Evolutionary conservation across 2,888 invertebrate species (phyloP), one percentile per base, ranked within the genome.

Genomic region (Sepioteuthis lessoniana): DNA sequence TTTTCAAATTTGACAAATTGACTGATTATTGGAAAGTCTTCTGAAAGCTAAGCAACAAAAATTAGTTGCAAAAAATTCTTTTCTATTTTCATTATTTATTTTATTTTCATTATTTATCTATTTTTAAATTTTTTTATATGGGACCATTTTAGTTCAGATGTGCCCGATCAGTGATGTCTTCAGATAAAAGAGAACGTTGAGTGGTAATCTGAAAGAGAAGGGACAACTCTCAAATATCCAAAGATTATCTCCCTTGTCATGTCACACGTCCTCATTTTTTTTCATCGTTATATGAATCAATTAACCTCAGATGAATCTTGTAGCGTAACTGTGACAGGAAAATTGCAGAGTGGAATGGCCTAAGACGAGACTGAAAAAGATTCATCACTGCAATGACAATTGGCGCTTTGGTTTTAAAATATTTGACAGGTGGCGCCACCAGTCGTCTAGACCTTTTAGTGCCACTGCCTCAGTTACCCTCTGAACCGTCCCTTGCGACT

Each of bases 391-490:
- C 76, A 76, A 76, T 13, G n/a, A n/a, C 76, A 76, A 76, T 76
- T 76, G n/a, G 76, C n/a, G 76, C n/a, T 76, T 76, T 19, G 76
- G n/a, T 10, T 76, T 35, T 76, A 76, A 76, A 76, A 76, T 35
- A 76, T 76, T 76, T 76, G 76, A 76, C 76, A 76, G 76, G 76
- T 76, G 76, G 76, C 76, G 76, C 76, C 76, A 76, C 76, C 35
- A 76, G n/a, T n/a, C 2, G 76, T 76, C 76, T 76, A 76, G 76
- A 76, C 76, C 76, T 76, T 55, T 76, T 35, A 76, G 76, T 76
- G n/a, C 76, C n/a, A 35, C 76, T 0, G 25, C 5, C 25, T 55
- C 55, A 55, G 55, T 55, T 55, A 25, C 25, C 21, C 7, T 2
- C 25, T 1, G 5, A 21, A 25, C 76, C 76, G 10, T 35, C n/a